Evolutionary conservation across 2,113 vertebrate genomes (phyloP), one percentile per base, ranked within the genome.

Genomic region (Dipodomys spectabilis): DNA sequence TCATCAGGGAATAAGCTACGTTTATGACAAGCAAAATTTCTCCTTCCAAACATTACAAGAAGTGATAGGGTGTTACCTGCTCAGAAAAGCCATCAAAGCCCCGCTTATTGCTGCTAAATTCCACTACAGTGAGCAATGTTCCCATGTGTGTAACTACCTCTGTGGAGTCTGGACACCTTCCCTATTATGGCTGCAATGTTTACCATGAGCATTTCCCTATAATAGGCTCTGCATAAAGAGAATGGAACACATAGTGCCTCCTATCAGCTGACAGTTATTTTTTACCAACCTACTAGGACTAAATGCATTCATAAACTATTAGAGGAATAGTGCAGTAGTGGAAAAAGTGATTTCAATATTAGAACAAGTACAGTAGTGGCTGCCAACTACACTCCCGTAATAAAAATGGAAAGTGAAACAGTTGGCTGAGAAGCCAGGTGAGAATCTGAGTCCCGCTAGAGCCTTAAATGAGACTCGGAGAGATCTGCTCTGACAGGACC

Each of bases 311-410:
- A n/a, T 44, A 80, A 93, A 80, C 81, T 45, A 22, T 74, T 87
- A 49, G 16, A 68, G 53, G 60, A 91, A 82, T 67, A 91, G 91
- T 80, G 91, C 49, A 12, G n/a, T 89, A 62, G 93, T 96, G 97
- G 91, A 96, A 96, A 95, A 81, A 93, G 93, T 95, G 85, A 95
- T 93, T 92, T 88, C 82, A 91, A 79, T 78, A 89, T 91, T 79
- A 93, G 72, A 92, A 81, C 75, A 95, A 95, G 67, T 73, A 10
- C 27, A 60, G 57, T 62, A 82, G 75, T 81, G 69, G 65, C 49
- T 93, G 95, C 85, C 96, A 94, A 94, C 19, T 49, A 44, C n/a
- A 74, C 53, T 93, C 79, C 64, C 64, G 81, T 92, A 93, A 90
- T 94, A 95, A 97, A 90, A 93, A 73, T 57, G 65, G 75, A 95